Conservation (phyloP, 2,888 invertebrate genomes). For the Cactoblastis cactorum region DNA sequence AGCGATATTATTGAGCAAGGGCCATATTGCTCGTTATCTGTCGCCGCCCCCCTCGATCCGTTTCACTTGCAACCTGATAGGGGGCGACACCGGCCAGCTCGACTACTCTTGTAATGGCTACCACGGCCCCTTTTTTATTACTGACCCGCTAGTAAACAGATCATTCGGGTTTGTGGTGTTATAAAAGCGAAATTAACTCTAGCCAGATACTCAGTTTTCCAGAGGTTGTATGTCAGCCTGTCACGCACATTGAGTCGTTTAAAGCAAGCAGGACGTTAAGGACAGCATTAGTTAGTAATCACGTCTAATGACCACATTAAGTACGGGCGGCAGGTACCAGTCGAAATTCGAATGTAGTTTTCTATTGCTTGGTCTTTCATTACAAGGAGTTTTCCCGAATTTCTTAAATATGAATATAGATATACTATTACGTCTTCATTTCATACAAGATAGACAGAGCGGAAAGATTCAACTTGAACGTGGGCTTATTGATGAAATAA, state of each 20-base stretch:
- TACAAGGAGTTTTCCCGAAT: neutral
- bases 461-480: too few species aligned
- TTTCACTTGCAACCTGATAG: constrained; percentile 78
- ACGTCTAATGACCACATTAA: constrained; percentile 26
- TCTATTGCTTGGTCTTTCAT: neutral
- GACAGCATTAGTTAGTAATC: constrained; percentile 40
- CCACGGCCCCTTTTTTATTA: constrained; percentile 77
- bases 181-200: constrained; percentile 78
- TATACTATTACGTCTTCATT: too few species aligned
- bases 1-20: constrained; percentile 55
- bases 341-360: constrained; percentile 3
- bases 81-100: constrained; percentile 64
- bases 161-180: constrained; percentile 79
- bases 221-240: constrained; percentile 59
- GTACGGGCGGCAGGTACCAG: constrained; percentile 14
- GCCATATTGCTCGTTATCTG: constrained; percentile 74
- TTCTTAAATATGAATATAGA: neutral
- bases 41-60: constrained; percentile 72
- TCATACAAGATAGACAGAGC: too few species aligned
- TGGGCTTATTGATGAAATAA: too few species aligned
- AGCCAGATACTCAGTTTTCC: constrained; percentile 62
- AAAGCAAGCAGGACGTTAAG: constrained; percentile 46
- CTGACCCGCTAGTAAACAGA: constrained; percentile 80
- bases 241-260: constrained; percentile 54
- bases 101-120: constrained; percentile 71